These are phyloP conservation scores for Hafferia zeledoni DNA, from an alignment of 2,797 vertebrate genomes.

Conservation along the genomic window DNA sequence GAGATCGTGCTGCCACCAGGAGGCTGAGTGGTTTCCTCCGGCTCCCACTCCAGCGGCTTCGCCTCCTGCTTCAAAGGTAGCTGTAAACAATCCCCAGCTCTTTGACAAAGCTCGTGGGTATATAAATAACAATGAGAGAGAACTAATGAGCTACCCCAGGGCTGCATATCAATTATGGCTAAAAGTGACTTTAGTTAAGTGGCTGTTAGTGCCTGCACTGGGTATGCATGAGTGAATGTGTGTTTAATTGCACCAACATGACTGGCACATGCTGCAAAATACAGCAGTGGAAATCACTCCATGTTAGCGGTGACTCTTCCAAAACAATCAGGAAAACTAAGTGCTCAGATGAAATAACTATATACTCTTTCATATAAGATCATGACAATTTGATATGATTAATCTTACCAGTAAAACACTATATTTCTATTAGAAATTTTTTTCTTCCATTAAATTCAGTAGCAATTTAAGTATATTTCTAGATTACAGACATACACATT, in stretches of 20 bases:
- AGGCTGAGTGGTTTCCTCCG: neutral
- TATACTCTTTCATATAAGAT: neutral
- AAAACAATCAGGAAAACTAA: neutral
- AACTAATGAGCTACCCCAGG: neutral
- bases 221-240: neutral
- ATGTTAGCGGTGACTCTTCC: fast-evolving
- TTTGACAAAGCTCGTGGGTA: neutral
- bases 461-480: neutral
- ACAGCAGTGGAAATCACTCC: neutral
- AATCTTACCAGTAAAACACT: neutral
- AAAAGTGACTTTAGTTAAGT: neutral
- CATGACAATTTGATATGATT: neutral
- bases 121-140: neutral
- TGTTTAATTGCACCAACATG: neutral
- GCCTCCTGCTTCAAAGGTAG: neutral
- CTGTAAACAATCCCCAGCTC: neutral
- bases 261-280: neutral
- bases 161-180: neutral
- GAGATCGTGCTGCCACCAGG: conserved; percentile 27
- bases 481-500: neutral
- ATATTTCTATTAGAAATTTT: neutral
- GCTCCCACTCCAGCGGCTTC: neutral
- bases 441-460: neutral
- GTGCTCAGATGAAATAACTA: neutral
- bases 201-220: neutral